Conservation (phyloP, 1,140 invertebrate genomes). For the Sycophaga agraensis region DNA sequence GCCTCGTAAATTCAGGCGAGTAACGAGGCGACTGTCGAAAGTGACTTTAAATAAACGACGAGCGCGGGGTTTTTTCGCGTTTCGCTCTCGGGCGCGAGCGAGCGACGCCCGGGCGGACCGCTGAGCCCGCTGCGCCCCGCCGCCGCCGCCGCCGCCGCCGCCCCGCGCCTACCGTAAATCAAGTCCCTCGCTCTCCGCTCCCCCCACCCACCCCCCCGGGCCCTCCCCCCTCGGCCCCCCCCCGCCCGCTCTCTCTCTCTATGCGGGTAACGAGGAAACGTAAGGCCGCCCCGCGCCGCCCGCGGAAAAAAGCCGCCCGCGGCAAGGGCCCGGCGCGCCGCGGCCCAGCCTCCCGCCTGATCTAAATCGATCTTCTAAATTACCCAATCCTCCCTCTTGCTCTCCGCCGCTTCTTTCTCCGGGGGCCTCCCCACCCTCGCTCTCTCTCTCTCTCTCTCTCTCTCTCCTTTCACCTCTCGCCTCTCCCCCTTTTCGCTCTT, state of each 20-base stretch:
- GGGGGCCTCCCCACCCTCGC: no score
- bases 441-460: no score
- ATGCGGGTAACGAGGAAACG: constrained; percentile 35
- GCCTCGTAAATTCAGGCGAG: constrained; percentile 51
- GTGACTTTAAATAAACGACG: constrained; percentile 52
- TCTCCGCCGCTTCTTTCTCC: not conserved
- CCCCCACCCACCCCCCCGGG: constrained; percentile 1
- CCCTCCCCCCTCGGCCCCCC: not conserved
- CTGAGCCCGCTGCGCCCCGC: no score
- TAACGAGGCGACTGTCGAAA: constrained; percentile 56
- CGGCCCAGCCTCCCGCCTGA: not conserved
- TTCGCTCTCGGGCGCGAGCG: constrained; percentile 24
- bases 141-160: no score
- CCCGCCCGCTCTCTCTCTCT: constrained; percentile 4
- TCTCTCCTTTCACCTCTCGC: no score
- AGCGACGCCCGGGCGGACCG: no score
- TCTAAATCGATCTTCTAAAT: constrained; percentile 19
- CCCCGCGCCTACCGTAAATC: constrained; percentile 49
- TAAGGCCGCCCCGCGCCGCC: no score
- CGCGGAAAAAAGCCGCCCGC: no score
- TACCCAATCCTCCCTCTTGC: not conserved
- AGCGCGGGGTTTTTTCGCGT: constrained; percentile 34
- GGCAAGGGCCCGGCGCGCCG: no score
- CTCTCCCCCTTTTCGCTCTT: no score
- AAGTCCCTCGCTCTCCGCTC: constrained; percentile 33